A percentile compares a stretch with the other conserved stretches of the same genome.
phyloP scores from a whole-genome alignment of 2,888 invertebrate species.

The Lypha dubia region DNA sequence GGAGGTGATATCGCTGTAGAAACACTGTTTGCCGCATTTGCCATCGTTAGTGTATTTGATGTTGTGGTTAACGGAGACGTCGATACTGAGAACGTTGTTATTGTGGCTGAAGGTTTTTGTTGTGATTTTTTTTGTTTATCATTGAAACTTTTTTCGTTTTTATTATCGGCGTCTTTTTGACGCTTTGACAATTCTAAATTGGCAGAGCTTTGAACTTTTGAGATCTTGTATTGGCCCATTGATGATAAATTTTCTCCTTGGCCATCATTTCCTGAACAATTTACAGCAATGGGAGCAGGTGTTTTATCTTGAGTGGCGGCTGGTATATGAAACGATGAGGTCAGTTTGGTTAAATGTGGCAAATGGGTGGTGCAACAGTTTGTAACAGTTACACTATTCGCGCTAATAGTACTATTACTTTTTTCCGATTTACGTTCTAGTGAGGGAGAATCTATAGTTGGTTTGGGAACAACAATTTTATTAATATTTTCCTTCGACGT shows the following conservation, averaged over 20 bases:
- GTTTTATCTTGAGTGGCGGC: conserved; percentile 73
- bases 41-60: conserved; percentile 67
- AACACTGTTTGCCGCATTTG: conserved; percentile 33
- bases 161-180: conserved; percentile 83
- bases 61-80: conserved; percentile 38
- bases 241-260: conserved; percentile 31
- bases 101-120: conserved; percentile 69
- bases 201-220: conserved; percentile 78
- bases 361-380: conserved; percentile 82
- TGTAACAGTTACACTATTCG: conserved; percentile 80
- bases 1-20: conserved; percentile 39
- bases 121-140: conserved; percentile 80
- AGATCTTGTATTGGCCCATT: conserved; percentile 74
- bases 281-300: conserved; percentile 43
- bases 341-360: conserved; percentile 82
- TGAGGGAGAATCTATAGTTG: conserved; percentile 76
- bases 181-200: conserved; percentile 78
- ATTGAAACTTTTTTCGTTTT: conserved; percentile 82
- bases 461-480: conserved; percentile 14
- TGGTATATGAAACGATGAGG: conserved; percentile 82
- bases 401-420: conserved; percentile 81
- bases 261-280: not conserved
- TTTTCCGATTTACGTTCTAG: conserved; percentile 82
- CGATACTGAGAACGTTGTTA: conserved; percentile 61
- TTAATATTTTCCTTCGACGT: conserved; percentile 64